Evolutionary conservation across 1,140 invertebrate species (phyloP).

Genomic region (Drosophila pseudoobscura): DNA sequence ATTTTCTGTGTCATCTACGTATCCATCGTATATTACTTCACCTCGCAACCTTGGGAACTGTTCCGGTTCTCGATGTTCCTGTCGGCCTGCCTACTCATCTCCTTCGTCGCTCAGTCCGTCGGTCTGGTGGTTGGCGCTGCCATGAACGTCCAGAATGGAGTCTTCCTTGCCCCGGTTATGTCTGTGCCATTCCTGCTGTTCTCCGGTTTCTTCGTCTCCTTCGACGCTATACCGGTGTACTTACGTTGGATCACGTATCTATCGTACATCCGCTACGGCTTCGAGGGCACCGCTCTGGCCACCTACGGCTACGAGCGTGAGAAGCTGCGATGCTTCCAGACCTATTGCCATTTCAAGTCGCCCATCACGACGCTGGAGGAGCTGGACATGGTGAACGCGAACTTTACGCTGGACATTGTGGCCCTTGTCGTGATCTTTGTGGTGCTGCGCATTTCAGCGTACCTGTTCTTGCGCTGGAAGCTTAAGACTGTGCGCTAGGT

Average conservation of each 20-base stretch:
- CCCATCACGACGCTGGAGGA: slow-evolving; percentile 95
- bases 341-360: slow-evolving; percentile 95
- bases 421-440: slow-evolving; percentile 95
- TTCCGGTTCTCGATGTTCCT: slow-evolving; percentile 95
- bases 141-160: slow-evolving; percentile 96
- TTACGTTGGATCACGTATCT: slow-evolving; percentile 97
- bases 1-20: slow-evolving; percentile 96
- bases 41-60: slow-evolving; percentile 94
- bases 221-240: slow-evolving; percentile 97
- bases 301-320: slow-evolving; percentile 94
- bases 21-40: slow-evolving; percentile 97
- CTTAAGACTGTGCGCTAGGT: slow-evolving; percentile 89
- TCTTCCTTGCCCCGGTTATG: slow-evolving; percentile 97
- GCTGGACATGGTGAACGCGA: slow-evolving; percentile 91
- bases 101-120: slow-evolving; percentile 97
- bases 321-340: slow-evolving; percentile 90
- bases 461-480: slow-evolving; percentile 96
- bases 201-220: slow-evolving; percentile 98
- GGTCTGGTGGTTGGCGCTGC: slow-evolving; percentile 97
- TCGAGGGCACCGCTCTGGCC: slow-evolving; percentile 96
- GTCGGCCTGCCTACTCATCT: slow-evolving; percentile 93
- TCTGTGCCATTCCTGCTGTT: slow-evolving; percentile 97
- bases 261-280: slow-evolving; percentile 97
- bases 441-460: slow-evolving; percentile 93
- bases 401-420: slow-evolving; percentile 90